A percentile compares a stretch with the other conserved stretches of the same genome.
Conservation (phyloP, 2,888 invertebrate species). For the Hyposoter dolosus region DNA sequence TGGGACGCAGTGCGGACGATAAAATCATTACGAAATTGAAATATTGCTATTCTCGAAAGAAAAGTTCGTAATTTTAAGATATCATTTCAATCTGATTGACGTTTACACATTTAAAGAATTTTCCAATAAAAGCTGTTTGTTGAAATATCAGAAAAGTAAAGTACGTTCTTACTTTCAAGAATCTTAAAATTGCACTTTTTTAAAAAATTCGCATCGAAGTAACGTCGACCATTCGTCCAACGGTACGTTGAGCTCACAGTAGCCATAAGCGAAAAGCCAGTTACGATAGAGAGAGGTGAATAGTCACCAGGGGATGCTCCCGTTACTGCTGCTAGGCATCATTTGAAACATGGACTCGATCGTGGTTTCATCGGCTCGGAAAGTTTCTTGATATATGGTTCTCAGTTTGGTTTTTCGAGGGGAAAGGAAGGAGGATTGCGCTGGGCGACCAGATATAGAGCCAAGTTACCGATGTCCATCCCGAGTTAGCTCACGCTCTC, state of each 20-base stretch:
- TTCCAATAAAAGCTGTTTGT: neutral
- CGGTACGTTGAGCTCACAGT: slow-evolving; percentile 44
- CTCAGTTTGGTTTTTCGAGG: slow-evolving; percentile 36
- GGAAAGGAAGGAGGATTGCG: slow-evolving; percentile 60
- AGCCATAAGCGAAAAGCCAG: slow-evolving; percentile 50
- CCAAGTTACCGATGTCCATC: slow-evolving; percentile 58
- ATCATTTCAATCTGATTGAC: neutral
- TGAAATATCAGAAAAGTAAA: neutral
- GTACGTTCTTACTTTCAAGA: neutral
- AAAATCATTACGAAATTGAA: neutral
- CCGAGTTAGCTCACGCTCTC: slow-evolving; percentile 48
- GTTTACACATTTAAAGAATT: neutral
- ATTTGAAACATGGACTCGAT: slow-evolving; percentile 64
- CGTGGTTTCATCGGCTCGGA: slow-evolving; percentile 69
- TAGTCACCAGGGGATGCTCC: slow-evolving; percentile 37
- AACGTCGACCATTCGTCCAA: slow-evolving; percentile 12
- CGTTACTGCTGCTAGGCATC: slow-evolving; percentile 42
- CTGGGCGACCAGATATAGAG: slow-evolving; percentile 42
- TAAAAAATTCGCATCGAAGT: neutral
- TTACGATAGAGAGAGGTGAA: slow-evolving; percentile 24
- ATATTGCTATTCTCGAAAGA: neutral
- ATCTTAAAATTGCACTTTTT: neutral
- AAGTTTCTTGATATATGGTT: slow-evolving; percentile 77
- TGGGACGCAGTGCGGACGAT: neutral
- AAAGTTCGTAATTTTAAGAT: neutral